Evolutionary conservation across 2,113 vertebrate species (phyloP).

Genomic region (Etheostoma spectabile): DNA sequence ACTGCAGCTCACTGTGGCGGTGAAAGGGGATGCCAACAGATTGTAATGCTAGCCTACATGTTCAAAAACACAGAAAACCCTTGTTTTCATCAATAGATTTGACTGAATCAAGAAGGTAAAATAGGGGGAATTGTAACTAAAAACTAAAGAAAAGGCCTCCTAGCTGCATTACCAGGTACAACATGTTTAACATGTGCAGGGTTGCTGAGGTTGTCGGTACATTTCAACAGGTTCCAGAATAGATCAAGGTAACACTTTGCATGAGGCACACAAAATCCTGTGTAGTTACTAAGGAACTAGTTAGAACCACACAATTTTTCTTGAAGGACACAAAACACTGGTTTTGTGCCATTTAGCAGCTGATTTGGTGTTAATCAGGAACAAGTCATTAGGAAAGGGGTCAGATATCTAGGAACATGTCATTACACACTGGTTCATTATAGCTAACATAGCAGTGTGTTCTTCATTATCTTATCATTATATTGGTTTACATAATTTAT

Average conservation of each 20-base stretch:
- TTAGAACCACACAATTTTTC: background rate
- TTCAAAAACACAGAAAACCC: background rate
- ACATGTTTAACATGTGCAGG: background rate
- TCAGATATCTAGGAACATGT: background rate
- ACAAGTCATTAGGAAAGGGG: background rate
- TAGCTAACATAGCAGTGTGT: background rate
- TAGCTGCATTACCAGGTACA: too few species aligned
- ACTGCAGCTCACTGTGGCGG: background rate
- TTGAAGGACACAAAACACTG: conserved; percentile 6
- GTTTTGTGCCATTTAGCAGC: background rate
- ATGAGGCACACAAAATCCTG: background rate
- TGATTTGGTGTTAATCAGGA: background rate
- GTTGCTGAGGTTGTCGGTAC: background rate
- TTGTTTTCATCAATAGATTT: background rate
- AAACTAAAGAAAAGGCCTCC: background rate
- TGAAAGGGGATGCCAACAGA: background rate
- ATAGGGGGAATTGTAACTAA: background rate
- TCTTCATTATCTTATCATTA: background rate
- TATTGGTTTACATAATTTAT: background rate
- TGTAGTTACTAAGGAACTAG: background rate
- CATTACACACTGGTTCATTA: background rate
- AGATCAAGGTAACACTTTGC: background rate
- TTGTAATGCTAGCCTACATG: background rate
- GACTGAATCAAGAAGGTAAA: background rate
- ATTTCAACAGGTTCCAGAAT: background rate